Evolutionary conservation across 1,140 invertebrate species (phyloP).

Genomic region (Teleopsis dalmanni): DNA sequence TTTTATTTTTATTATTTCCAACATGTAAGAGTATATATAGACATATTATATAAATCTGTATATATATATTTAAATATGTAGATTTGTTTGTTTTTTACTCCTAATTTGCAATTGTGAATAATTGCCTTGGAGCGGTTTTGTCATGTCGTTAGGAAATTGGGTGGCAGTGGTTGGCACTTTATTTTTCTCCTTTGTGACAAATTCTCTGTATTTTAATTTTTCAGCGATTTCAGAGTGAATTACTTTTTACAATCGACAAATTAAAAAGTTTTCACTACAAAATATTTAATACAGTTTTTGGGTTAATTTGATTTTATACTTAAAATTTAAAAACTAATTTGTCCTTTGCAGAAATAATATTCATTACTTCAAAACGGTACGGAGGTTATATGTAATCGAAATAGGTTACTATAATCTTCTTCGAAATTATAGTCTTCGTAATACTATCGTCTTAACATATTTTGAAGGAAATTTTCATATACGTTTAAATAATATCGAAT

Average conservation of each 20-base stretch:
- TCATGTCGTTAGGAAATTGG: constrained; percentile 44
- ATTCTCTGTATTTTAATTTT: background rate
- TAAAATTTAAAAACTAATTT: background rate
- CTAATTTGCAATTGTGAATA: constrained; percentile 44
- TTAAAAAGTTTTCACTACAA: background rate
- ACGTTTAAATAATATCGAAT: too few species aligned
- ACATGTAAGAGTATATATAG: background rate
- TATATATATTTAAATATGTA: too few species aligned
- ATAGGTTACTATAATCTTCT: too few species aligned
- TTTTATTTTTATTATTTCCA: background rate
- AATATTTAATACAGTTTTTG: background rate
- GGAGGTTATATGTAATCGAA: too few species aligned
- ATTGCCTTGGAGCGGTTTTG: constrained; percentile 43
- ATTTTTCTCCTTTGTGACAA: constrained; percentile 2
- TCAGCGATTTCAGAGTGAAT: too few species aligned
- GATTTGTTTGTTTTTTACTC: too few species aligned
- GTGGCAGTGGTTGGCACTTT: constrained; percentile 44
- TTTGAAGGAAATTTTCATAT: too few species aligned
- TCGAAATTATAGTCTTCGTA: too few species aligned
- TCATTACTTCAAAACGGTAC: too few species aligned
- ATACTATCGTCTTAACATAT: too few species aligned
- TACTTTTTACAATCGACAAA: too few species aligned
- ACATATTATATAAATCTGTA: background rate
- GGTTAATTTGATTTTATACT: background rate
- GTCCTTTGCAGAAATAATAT: too few species aligned